Percentiles rank a stretch among this genome's conserved stretches.
Evolutionary conservation across 2,888 invertebrate genomes (phyloP).

Genomic region (Metopia argyrocephala): DNA sequence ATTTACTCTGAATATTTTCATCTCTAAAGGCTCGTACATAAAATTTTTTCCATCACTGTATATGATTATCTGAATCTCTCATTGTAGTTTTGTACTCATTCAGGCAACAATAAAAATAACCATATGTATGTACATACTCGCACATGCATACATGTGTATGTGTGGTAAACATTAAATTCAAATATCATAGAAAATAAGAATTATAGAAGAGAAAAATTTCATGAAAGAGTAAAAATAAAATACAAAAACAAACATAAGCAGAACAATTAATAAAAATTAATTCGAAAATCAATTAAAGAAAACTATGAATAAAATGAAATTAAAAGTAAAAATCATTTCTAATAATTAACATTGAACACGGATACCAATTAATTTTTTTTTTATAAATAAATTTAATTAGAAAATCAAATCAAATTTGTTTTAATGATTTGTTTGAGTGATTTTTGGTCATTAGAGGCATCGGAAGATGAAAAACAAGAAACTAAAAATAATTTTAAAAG

Average conservation of each 20-base stretch:
- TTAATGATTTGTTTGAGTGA: neutral
- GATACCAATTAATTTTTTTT: neutral
- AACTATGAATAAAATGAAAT: conserved; percentile 1
- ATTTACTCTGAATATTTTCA: no score
- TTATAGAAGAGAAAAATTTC: no score
- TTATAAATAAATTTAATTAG: neutral
- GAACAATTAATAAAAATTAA: conserved; percentile 9
- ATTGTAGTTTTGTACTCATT: no score
- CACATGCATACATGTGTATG: no score
- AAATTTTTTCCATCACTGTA: no score
- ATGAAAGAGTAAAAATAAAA: conserved; percentile 5
- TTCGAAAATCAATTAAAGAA: no score
- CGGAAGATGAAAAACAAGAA: neutral
- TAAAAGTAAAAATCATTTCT: conserved; percentile 40
- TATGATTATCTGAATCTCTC: no score
- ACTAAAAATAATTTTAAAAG: neutral
- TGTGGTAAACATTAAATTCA: no score
- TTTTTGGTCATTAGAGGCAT: conserved; percentile 15
- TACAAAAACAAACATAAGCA: neutral
- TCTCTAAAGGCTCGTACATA: no score
- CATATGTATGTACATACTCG: no score
- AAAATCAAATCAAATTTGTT: neutral
- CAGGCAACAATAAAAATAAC: no score
- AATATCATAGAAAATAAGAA: no score
- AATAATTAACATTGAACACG: conserved; percentile 11